Conservation (phyloP, 2,113 vertebrate species). For the Ariopsis seemanni region DNA sequence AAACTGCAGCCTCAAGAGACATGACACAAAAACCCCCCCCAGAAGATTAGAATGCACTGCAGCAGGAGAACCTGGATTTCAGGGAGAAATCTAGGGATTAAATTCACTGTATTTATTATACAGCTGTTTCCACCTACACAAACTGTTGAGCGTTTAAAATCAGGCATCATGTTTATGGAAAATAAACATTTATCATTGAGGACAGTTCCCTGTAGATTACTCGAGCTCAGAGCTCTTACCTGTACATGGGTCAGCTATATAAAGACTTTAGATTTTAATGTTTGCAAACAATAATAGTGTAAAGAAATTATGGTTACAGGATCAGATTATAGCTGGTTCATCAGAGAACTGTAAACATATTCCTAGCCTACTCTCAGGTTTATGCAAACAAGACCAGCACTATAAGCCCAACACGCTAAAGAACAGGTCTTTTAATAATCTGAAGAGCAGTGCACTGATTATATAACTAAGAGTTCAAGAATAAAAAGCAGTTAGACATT, state of each 20-base stretch:
- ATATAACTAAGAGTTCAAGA: neutral
- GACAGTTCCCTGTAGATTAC: neutral
- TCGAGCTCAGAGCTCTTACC: neutral
- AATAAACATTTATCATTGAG: neutral
- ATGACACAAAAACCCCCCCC: neutral
- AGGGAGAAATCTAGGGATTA: neutral
- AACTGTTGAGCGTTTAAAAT: neutral
- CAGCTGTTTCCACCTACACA: neutral
- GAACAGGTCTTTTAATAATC: constrained; percentile 6
- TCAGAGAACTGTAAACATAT: neutral
- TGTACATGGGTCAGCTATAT: neutral
- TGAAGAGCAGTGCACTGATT: neutral
- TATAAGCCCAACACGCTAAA: neutral
- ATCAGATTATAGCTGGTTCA: neutral
- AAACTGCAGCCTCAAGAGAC: constrained; percentile 39
- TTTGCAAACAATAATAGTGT: constrained; percentile 9
- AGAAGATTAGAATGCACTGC: constrained; percentile 26
- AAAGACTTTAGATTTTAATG: neutral
- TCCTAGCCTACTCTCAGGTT: neutral
- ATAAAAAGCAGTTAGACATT: constrained; percentile 8
- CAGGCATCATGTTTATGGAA: neutral
- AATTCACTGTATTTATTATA: neutral
- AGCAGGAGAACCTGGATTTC: constrained; percentile 6
- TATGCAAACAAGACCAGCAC: neutral
- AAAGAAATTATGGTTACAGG: neutral